A percentile compares a stretch with the other conserved stretches of the same genome.
These are phyloP conservation scores for Picus viridis DNA, from an alignment of 2,797 vertebrate genomes.

Conservation along the genomic window DNA sequence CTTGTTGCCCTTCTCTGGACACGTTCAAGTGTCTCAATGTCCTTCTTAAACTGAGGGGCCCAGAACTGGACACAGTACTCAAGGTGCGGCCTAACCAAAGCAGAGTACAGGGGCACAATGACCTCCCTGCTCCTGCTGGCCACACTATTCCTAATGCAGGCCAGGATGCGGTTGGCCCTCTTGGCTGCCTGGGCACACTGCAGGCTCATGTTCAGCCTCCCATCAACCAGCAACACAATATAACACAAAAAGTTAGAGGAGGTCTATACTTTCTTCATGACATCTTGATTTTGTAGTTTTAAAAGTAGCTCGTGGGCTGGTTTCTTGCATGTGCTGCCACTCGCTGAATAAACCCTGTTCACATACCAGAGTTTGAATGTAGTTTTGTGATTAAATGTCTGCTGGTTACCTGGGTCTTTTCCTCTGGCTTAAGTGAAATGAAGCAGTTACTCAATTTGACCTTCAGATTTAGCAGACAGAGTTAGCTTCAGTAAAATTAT, in stretches of 20 bases:
- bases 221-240: too few species aligned
- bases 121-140: too few species aligned
- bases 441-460: neutral
- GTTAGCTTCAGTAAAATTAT: neutral
- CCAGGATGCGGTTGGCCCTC: too few species aligned
- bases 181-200: too few species aligned
- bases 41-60: too few species aligned
- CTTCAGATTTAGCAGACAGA: neutral
- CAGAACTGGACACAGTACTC: too few species aligned
- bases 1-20: too few species aligned
- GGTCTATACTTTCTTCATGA: neutral
- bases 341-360: neutral
- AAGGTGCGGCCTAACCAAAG: too few species aligned
- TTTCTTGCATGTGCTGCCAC: neutral
- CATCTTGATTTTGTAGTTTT: neutral
- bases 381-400: neutral
- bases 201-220: too few species aligned
- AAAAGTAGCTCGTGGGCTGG: neutral
- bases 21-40: too few species aligned
- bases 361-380: neutral
- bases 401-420: neutral
- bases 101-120: too few species aligned
- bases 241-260: neutral
- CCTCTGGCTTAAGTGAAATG: neutral
- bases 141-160: too few species aligned